Percentiles rank a stretch among this genome's conserved stretches.
phyloP scores from a whole-genome alignment of 2,888 invertebrate genomes.

The Epinotia demarniana region DNA sequence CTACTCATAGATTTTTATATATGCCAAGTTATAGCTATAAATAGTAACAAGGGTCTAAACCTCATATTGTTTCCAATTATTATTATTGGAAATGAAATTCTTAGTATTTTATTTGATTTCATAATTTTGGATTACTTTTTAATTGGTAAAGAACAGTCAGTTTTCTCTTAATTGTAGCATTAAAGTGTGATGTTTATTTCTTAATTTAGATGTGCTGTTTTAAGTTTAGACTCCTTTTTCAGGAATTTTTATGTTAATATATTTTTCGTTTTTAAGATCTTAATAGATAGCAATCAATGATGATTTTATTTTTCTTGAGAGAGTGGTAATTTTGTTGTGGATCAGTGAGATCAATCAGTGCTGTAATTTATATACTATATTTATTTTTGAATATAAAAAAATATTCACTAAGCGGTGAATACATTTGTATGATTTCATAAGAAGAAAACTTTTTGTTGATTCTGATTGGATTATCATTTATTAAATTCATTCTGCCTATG shows the following conservation, averaged over 20 bases:
- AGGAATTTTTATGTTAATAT: conserved; percentile 63
- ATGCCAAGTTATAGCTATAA: conserved; percentile 11
- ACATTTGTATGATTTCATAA: conserved; percentile 46
- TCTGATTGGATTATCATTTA: conserved; percentile 42
- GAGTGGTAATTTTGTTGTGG: conserved; percentile 67
- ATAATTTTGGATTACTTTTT: conserved; percentile 35
- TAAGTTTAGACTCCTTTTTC: conserved; percentile 64
- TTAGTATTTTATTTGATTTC: conserved; percentile 21
- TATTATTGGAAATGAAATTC: conserved; percentile 4
- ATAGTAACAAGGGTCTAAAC: background rate
- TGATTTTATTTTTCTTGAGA: conserved; percentile 59
- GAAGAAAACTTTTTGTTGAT: conserved; percentile 61
- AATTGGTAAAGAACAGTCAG: conserved; percentile 35
- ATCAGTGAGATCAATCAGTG: conserved; percentile 69
- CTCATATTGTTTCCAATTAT: background rate
- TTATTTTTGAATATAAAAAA: conserved; percentile 57
- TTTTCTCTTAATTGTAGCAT: conserved; percentile 40
- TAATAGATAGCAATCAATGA: conserved; percentile 66
- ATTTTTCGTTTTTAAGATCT: conserved; percentile 65
- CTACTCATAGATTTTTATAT: conserved; percentile 31
- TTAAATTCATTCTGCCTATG: conserved; percentile 18
- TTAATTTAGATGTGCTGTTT: conserved; percentile 54
- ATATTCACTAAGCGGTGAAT: conserved; percentile 14
- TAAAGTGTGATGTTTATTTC: conserved; percentile 47
- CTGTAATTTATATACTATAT: conserved; percentile 66